Percentiles rank a stretch among this genome's conserved stretches.
These are phyloP conservation scores for Catharus bicknelli DNA, from an alignment of 2,113 vertebrate genomes.

Conservation along the genomic window DNA sequence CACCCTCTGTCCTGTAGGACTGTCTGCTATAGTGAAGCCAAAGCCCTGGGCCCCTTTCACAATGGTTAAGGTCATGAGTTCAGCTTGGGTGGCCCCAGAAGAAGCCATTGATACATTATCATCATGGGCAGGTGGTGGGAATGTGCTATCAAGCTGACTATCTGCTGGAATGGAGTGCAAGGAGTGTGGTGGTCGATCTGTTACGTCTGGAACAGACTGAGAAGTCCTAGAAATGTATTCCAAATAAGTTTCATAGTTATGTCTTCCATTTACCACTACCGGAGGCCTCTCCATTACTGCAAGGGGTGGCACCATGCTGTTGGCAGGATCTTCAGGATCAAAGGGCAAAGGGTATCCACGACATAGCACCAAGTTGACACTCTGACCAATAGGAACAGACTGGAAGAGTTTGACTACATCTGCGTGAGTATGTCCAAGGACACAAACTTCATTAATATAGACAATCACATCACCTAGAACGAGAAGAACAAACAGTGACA, in stretches of 20 bases:
- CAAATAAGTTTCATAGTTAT: constrained; percentile 96
- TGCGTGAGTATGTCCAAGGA: constrained; percentile 96
- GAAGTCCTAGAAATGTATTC: constrained; percentile 95
- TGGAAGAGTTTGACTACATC: constrained; percentile 99
- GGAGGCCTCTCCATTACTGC: constrained; percentile 93
- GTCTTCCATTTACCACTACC: constrained; percentile 91
- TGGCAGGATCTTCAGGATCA: constrained; percentile 91
- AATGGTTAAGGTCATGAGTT: constrained; percentile 96
- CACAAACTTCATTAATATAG: constrained; percentile 98
- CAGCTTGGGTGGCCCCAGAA: constrained; percentile 90
- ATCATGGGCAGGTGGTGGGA: constrained; percentile 88
- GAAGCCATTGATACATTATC: constrained; percentile 98
- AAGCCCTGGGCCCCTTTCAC: constrained; percentile 97
- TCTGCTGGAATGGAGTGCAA: constrained; percentile 87
- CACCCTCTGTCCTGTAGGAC: constrained; percentile 91
- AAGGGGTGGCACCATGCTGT: constrained; percentile 90
- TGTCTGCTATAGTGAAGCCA: constrained; percentile 98
- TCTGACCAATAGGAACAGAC: constrained; percentile 96
- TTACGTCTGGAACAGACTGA: constrained; percentile 88
- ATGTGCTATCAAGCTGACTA: constrained; percentile 91
- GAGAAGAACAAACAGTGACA: constrained; percentile 69
- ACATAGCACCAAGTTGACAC: constrained; percentile 94
- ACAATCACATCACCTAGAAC: constrained; percentile 95
- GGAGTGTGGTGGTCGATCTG: constrained; percentile 83
- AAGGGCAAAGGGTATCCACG: constrained; percentile 96